Percentiles rank a stretch among this genome's conserved stretches.
Evolutionary conservation across 2,797 vertebrate genomes (phyloP).

Genomic region (Podarcis lilfordi): DNA sequence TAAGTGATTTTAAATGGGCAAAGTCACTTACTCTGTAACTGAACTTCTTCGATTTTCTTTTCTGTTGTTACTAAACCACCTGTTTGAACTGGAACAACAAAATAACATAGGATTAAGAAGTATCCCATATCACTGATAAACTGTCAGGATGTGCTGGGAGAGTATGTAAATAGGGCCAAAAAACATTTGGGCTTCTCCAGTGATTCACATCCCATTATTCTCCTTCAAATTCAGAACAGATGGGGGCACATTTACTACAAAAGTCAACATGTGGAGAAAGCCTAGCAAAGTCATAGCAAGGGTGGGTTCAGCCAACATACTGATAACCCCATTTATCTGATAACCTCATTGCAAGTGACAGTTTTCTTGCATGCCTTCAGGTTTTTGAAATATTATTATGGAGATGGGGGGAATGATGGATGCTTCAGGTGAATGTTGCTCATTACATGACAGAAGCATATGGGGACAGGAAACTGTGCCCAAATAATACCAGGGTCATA

Average conservation of each 20-base stretch:
- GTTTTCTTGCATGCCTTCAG: not conserved
- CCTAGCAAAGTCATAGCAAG: not conserved
- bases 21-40: slow-evolving; percentile 79
- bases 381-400: not conserved
- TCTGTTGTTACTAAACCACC: slow-evolving; percentile 74
- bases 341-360: not conserved
- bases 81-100: slow-evolving; percentile 78
- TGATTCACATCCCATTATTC: not conserved
- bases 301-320: no score
- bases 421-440: not conserved
- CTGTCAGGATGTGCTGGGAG: not conserved
- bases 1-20: not conserved
- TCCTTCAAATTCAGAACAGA: not conserved
- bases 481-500: not conserved
- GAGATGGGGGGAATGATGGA: no score
- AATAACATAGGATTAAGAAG: slow-evolving; percentile 51
- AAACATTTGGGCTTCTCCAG: not conserved
- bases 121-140: not conserved
- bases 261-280: not conserved
- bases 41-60: slow-evolving; percentile 74
- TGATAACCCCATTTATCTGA: not conserved
- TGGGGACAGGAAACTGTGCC: not conserved
- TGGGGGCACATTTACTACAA: not conserved
- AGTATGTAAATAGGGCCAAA: not conserved
- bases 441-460: not conserved